Conservation (phyloP, 2,888 invertebrate genomes). For the Ashinkailepas kermadecensis region DNA sequence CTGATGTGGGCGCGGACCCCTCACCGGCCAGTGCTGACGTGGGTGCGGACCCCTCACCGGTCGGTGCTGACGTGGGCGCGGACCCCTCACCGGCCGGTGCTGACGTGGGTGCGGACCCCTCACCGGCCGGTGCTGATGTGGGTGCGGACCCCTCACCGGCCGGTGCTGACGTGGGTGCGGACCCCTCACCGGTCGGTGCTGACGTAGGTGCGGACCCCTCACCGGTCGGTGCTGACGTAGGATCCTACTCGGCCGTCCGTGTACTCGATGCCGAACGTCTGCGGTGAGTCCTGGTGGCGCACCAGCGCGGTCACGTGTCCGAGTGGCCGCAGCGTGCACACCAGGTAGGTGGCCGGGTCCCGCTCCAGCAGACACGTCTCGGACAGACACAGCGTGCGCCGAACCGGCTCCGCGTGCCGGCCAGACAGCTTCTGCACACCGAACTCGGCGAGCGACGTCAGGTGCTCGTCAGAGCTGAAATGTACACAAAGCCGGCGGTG, state of each 20-base stretch:
- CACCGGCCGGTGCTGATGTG: no score
- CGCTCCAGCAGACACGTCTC: constrained; percentile 93
- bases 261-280: constrained; percentile 89
- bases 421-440: constrained; percentile 81
- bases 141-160: no score
- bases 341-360: constrained; percentile 92
- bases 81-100: no score
- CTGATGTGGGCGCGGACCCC: no score
- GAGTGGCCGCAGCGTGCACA: constrained; percentile 62
- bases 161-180: no score
- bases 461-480: constrained; percentile 79
- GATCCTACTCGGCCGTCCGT: constrained; percentile 80
- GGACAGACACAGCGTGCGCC: constrained; percentile 84
- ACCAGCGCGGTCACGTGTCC: constrained; percentile 82
- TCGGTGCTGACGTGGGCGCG: no score
- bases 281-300: constrained; percentile 81
- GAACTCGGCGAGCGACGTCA: constrained; percentile 95
- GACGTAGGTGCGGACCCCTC: neutral
- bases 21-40: no score
- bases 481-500: no score
- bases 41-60: no score
- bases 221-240: constrained; percentile 47
- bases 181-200: no score
- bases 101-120: no score
- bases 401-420: constrained; percentile 74